phyloP scores from a whole-genome alignment of 2,888 invertebrate species.

The Zaprionus obscuricornis region DNA sequence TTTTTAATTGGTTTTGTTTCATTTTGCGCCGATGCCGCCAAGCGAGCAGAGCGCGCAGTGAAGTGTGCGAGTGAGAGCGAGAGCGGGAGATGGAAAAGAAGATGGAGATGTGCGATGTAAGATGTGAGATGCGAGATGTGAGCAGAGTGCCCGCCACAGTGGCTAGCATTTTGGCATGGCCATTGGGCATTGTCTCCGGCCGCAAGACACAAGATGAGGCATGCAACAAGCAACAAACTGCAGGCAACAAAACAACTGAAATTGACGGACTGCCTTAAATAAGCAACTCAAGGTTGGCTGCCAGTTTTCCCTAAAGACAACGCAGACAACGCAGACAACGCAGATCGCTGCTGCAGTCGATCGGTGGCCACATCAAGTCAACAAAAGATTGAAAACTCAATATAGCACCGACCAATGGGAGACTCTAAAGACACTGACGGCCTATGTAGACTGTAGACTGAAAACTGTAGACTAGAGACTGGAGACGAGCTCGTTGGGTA shows the following conservation, averaged over 20 bases:
- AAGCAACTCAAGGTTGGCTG: constrained; percentile 78
- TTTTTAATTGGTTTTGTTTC: constrained; percentile 80
- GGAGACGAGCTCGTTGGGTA: constrained; percentile 20
- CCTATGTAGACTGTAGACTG: constrained; percentile 9
- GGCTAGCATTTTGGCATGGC: constrained; percentile 75
- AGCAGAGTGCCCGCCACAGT: constrained; percentile 64
- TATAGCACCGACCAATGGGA: constrained; percentile 71
- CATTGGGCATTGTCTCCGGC: constrained; percentile 63
- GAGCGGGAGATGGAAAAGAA: background rate
- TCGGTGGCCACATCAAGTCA: constrained; percentile 79
- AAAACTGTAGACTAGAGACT: constrained; percentile 1
- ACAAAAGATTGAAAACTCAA: constrained; percentile 80
- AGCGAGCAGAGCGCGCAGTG: background rate
- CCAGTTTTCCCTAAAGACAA: constrained; percentile 78
- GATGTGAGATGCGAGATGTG: background rate
- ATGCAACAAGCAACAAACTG: background rate
- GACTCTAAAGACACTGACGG: constrained; percentile 16
- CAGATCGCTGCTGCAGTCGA: constrained; percentile 47
- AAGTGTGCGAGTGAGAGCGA: background rate
- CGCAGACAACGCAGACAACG: constrained; percentile 25
- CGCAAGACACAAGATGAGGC: background rate
- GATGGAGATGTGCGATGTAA: constrained; percentile 5
- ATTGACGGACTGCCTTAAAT: constrained; percentile 78
- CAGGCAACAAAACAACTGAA: constrained; percentile 31
- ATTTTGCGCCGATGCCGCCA: constrained; percentile 70